phyloP scores from a whole-genome alignment of 2,888 invertebrate species.

The Cosmopolites sordidus region DNA sequence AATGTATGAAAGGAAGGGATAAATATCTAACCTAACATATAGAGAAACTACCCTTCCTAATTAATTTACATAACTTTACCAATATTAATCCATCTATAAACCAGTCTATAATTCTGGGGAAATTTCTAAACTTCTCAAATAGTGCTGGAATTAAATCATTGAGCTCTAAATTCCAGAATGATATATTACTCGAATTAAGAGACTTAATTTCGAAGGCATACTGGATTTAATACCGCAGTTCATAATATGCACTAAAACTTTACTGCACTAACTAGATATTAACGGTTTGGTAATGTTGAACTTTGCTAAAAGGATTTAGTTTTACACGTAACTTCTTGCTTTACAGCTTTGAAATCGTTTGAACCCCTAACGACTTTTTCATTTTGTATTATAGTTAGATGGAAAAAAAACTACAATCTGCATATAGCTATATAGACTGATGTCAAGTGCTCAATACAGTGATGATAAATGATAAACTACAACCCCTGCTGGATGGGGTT shows the following conservation, averaged over 20 bases:
- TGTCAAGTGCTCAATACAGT: too few relatives aligned
- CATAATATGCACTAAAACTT: conserved; percentile 19
- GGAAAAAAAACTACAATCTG: too few relatives aligned
- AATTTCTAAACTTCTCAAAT: conserved; percentile 1
- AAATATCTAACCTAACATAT: too few relatives aligned
- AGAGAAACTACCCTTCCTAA: too few relatives aligned
- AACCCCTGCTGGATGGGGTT: too few relatives aligned
- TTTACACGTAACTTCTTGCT: conserved; percentile 5
- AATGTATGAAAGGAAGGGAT: too few relatives aligned
- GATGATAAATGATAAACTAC: too few relatives aligned
- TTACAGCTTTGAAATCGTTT: neutral
- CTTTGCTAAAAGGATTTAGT: conserved; percentile 10
- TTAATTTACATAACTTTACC: too few relatives aligned
- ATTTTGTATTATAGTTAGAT: too few relatives aligned
- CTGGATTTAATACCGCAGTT: conserved; percentile 15
- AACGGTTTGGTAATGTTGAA: conserved; percentile 13
- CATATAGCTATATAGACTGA: too few relatives aligned
- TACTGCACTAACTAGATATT: conserved; percentile 18
- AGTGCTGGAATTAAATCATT: conserved; percentile 13
- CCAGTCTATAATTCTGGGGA: neutral
- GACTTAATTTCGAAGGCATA: conserved; percentile 21
- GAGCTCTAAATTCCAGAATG: conserved; percentile 11
- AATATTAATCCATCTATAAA: neutral
- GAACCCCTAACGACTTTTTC: neutral
- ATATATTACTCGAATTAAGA: conserved; percentile 11